Evolutionary conservation across 2,113 vertebrate genomes (phyloP).

Genomic region (Xenopus laevis): DNA sequence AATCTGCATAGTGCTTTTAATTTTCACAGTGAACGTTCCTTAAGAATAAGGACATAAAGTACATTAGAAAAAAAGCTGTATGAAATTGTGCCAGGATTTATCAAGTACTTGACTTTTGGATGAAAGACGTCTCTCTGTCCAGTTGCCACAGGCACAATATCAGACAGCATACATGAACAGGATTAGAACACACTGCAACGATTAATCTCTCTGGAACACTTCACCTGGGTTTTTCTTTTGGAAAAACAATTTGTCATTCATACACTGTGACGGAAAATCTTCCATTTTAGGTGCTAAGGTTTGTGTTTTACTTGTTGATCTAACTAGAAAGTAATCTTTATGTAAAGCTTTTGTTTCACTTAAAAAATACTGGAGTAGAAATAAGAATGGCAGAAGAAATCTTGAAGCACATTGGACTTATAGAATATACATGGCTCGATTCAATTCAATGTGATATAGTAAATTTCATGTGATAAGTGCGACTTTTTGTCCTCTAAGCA

Average conservation of each 20-base stretch:
- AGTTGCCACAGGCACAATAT: not conserved
- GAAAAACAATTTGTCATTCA: not conserved
- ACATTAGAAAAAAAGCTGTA: not conserved
- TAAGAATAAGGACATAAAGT: not conserved
- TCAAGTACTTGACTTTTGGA: not conserved
- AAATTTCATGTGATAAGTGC: too few species aligned
- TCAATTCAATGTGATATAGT: too few species aligned
- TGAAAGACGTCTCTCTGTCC: not conserved
- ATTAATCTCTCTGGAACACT: not conserved
- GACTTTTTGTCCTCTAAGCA: too few species aligned
- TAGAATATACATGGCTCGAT: too few species aligned
- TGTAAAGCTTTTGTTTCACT: too few species aligned
- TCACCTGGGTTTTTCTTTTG: not conserved
- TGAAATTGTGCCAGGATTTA: not conserved
- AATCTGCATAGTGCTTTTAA: not conserved
- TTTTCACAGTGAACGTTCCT: not conserved
- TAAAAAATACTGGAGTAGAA: too few species aligned
- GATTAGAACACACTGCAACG: not conserved
- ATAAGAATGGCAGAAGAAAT: too few species aligned
- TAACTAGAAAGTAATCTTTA: too few species aligned
- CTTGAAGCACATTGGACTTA: too few species aligned
- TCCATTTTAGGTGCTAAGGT: not conserved
- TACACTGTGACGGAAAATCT: not conserved
- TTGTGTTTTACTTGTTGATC: not conserved
- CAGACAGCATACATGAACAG: conserved; percentile 1